Evolutionary conservation across 2,888 invertebrate species (phyloP).

Genomic region (Drosophila longiperda): DNA sequence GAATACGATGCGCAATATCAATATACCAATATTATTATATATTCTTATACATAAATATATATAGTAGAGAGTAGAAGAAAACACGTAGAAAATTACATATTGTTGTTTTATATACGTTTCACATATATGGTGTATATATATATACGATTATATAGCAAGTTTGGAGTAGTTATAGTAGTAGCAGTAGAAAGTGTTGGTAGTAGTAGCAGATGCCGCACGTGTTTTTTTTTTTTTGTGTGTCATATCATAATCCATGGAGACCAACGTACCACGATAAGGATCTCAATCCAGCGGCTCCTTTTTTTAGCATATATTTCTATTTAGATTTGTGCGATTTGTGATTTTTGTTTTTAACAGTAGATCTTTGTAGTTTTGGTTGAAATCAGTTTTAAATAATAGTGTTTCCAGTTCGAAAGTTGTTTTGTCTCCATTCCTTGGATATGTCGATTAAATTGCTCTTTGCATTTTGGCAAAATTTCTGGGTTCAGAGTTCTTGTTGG

Average conservation of each 20-base stretch:
- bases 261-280: slow-evolving; percentile 64
- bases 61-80: slow-evolving; percentile 52
- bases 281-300: slow-evolving; percentile 48
- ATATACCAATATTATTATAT: slow-evolving; percentile 32
- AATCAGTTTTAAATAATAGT: slow-evolving; percentile 9
- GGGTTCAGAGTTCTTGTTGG: slow-evolving; percentile 27
- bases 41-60: slow-evolving; percentile 27
- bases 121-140: slow-evolving; percentile 33
- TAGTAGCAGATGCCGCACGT: slow-evolving; percentile 62
- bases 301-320: slow-evolving; percentile 9
- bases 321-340: neutral
- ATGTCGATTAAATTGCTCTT: slow-evolving; percentile 21
- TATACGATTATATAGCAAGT: slow-evolving; percentile 64
- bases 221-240: slow-evolving; percentile 29
- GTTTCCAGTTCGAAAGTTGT: slow-evolving; percentile 15
- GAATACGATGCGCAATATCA: slow-evolving; percentile 58
- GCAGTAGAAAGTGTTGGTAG: slow-evolving; percentile 36
- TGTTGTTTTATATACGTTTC: slow-evolving; percentile 36
- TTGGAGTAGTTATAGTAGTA: slow-evolving; percentile 53
- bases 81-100: slow-evolving; percentile 74
- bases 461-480: slow-evolving; percentile 27
- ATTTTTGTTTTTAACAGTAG: slow-evolving; percentile 7
- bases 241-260: slow-evolving; percentile 48
- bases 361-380: slow-evolving; percentile 4
- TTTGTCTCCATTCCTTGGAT: slow-evolving; percentile 28